phyloP scores from a whole-genome alignment of 2,113 vertebrate genomes.

The Chaenocephalus aceratus region DNA sequence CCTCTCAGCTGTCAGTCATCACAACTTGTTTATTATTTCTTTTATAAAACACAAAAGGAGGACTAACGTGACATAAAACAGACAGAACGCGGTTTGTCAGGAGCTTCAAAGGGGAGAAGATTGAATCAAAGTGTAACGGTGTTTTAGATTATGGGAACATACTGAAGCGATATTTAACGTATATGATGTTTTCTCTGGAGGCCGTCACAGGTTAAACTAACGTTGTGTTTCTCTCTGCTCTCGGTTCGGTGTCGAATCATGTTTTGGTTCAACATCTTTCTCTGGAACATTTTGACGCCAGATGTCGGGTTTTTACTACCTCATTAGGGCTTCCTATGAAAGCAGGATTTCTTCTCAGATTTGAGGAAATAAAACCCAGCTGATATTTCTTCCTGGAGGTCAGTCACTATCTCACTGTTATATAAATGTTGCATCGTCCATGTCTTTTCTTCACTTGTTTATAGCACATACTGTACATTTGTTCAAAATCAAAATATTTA shows the following conservation, averaged over 20 bases:
- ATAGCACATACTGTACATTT: too few species aligned
- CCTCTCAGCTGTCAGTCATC: neutral
- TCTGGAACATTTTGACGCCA: constrained; percentile 43
- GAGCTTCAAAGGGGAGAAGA: neutral
- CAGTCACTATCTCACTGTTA: neutral
- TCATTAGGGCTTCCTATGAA: constrained; percentile 56
- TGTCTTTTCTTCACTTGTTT: too few species aligned
- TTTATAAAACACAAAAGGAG: neutral
- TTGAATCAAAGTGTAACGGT: neutral
- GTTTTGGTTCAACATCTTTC: neutral
- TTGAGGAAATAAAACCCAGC: constrained; percentile 25
- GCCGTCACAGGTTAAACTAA: neutral
- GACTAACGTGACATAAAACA: neutral
- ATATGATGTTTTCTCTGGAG: neutral
- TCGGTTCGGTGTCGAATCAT: neutral
- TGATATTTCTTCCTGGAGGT: neutral
- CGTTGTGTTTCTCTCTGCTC: neutral
- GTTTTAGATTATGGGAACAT: constrained; percentile 10
- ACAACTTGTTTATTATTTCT: neutral
- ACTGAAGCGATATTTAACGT: neutral
- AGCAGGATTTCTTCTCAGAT: constrained; percentile 30
- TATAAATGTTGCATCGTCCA: too few species aligned
- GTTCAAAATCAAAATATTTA: neutral
- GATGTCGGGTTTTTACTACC: constrained; percentile 63
- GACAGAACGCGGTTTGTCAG: neutral